Evolutionary conservation across 2,888 invertebrate species (phyloP).

Genomic region (Tricholauxania praeusta): DNA sequence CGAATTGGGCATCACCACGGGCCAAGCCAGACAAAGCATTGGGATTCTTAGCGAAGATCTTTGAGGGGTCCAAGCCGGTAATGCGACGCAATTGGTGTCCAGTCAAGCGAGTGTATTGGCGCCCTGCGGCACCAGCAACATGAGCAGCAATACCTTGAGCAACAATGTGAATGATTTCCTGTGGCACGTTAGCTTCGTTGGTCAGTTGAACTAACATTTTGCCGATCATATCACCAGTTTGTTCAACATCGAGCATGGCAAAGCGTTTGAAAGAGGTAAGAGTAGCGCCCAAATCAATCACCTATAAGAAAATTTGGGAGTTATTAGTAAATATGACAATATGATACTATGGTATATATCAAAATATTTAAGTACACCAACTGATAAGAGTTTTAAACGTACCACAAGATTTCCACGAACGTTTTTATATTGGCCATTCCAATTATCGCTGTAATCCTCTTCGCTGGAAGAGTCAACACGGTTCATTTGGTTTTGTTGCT

Average conservation of each 20-base stretch:
- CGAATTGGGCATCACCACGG: conserved; percentile 63
- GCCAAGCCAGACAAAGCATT: conserved; percentile 55
- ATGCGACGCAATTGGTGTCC: conserved; percentile 61
- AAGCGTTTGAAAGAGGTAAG: conserved; percentile 51
- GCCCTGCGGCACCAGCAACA: conserved; percentile 61
- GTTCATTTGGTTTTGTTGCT: conserved; percentile 43
- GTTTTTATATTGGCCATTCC: conserved; percentile 37
- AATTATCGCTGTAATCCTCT: conserved; percentile 48
- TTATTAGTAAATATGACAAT: background rate
- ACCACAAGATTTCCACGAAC: conserved; percentile 56
- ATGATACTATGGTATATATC: background rate
- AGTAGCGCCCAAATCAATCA: conserved; percentile 55
- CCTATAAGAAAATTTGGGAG: background rate
- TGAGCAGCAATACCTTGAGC: conserved; percentile 63
- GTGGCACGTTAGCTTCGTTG: conserved; percentile 50
- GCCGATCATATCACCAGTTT: conserved; percentile 56
- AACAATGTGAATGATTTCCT: conserved; percentile 60
- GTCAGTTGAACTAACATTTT: conserved; percentile 55
- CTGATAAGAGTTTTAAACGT: conserved; percentile 19
- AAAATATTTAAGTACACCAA: background rate
- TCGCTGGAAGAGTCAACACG: conserved; percentile 49
- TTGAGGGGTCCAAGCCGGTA: conserved; percentile 62
- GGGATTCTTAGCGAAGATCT: conserved; percentile 51
- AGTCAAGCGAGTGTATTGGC: conserved; percentile 56
- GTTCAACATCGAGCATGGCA: conserved; percentile 53